Evolutionary conservation across 1,140 invertebrate species (phyloP), one percentile per base, ranked within the genome.

Genomic region (Mya arenaria): DNA sequence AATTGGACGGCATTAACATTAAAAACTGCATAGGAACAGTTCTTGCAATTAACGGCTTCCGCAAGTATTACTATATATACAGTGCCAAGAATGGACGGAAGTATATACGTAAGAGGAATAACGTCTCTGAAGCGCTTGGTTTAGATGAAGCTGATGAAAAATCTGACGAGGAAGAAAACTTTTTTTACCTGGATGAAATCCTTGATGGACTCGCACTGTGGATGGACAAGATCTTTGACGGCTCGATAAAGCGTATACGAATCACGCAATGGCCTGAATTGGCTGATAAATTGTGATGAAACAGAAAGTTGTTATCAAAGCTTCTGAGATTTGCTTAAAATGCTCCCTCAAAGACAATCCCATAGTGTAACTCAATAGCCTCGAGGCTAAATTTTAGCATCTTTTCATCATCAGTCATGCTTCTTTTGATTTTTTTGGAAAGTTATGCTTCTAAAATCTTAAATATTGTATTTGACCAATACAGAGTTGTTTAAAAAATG

Each of bases 51-150:
- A 99, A 99, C 93, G 98, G 98, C 4, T 97, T 98, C 92, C 94
- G 98, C 63, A 98, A 98, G 93, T 99, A 99, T 93, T 99, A 99
- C 93, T 99, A 97, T 91, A 98, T 99, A 94, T 99, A 99, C 93
- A 98, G 99, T 93, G 97, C 98, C 41, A 98, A 98, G 92, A 83
- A 83, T n/a, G 86, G 85, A 3, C 69, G 87, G 39, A 82, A 77
- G 62, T 86, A 79, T 71, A 78, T 88, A 19, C 65, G 81, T 4
- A 69, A 82, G 28, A 78, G 66, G n/a, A 82, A 77, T 19, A 85
- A 80, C 39, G 58, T 81, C 13, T 55, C 82, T 8, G 71, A 60
- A 19, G 84, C 82, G 6, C 74, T 87, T 5, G 86, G 86, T 25
- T 77, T 87, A 34, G 60, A 84, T 5, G 83, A 87, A 15, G 66